These are phyloP conservation scores for Drosophila monieri DNA, from an alignment of 2,888 invertebrate species.

Conservation along the genomic window DNA sequence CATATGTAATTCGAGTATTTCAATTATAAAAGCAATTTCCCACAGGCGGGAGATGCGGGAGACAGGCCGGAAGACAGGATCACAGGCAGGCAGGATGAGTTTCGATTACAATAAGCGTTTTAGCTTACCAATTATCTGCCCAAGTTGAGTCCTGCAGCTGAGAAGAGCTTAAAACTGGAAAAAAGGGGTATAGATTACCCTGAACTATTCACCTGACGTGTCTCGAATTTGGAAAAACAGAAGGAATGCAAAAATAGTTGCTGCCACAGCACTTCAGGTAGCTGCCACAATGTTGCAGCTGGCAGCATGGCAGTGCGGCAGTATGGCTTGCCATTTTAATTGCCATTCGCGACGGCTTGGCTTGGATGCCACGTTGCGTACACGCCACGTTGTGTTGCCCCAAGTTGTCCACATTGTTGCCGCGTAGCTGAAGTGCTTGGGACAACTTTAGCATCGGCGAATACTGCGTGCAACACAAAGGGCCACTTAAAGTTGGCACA, in stretches of 20 bases:
- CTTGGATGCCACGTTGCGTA: constrained; percentile 39
- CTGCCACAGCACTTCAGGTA: constrained; percentile 33
- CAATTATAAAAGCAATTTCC: constrained; percentile 71
- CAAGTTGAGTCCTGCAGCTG: constrained; percentile 11
- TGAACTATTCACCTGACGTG: constrained; percentile 9
- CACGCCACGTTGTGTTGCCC: constrained; percentile 24
- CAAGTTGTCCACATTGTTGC: constrained; percentile 50
- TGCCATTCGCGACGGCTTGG: constrained; percentile 32
- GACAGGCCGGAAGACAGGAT: not conserved
- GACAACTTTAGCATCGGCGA: constrained; percentile 30
- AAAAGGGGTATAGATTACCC: constrained; percentile 9
- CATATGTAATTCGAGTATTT: constrained; percentile 67
- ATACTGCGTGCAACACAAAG: constrained; percentile 60
- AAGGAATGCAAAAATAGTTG: constrained; percentile 52
- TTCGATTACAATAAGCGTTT: constrained; percentile 50
- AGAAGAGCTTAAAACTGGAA: constrained; percentile 1
- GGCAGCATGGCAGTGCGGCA: constrained; percentile 7
- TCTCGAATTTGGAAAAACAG: constrained; percentile 16
- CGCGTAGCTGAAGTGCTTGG: constrained; percentile 25
- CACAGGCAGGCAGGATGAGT: constrained; percentile 3
- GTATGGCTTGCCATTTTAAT: constrained; percentile 43
- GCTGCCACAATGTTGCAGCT: constrained; percentile 50
- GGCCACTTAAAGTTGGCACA: constrained; percentile 68
- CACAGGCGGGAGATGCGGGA: not conserved
- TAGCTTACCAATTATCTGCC: constrained; percentile 54